Conservation (phyloP, 1,140 invertebrate genomes). For the Drosophila pseudoananassae region DNA sequence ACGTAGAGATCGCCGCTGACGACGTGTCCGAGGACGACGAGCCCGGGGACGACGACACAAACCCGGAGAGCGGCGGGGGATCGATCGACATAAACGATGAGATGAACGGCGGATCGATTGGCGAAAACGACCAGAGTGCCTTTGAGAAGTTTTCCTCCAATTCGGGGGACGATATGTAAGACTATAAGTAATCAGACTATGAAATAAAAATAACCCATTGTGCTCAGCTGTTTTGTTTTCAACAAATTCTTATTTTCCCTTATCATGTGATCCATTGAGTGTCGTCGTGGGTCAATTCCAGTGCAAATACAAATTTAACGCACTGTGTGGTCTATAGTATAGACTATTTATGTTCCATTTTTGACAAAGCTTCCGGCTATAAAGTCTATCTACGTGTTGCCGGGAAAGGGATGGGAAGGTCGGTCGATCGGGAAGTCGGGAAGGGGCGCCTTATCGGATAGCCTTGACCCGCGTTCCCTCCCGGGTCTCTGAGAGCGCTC, state of each 20-base stretch:
- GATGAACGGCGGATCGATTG: background rate
- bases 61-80: background rate
- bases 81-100: background rate
- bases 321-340: background rate
- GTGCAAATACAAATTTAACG: constrained; percentile 26
- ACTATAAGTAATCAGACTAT: too few species aligned
- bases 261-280: constrained; percentile 1
- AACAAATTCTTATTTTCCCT: background rate
- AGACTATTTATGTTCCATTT: constrained; percentile 8
- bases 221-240: background rate
- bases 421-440: background rate
- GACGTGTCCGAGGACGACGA: background rate
- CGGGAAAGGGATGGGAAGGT: too few species aligned
- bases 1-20: background rate
- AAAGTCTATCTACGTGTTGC: too few species aligned
- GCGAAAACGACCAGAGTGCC: constrained; percentile 3
- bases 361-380: constrained; percentile 33
- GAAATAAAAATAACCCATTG: background rate
- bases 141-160: background rate
- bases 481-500: background rate
- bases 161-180: background rate
- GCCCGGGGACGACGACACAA: background rate
- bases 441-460: background rate
- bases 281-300: constrained; percentile 42
- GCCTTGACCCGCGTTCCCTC: background rate